Evolutionary conservation across 64 coral and sea anemone genomes (phyloP).

Genomic region (Exaiptasia diaphana): DNA sequence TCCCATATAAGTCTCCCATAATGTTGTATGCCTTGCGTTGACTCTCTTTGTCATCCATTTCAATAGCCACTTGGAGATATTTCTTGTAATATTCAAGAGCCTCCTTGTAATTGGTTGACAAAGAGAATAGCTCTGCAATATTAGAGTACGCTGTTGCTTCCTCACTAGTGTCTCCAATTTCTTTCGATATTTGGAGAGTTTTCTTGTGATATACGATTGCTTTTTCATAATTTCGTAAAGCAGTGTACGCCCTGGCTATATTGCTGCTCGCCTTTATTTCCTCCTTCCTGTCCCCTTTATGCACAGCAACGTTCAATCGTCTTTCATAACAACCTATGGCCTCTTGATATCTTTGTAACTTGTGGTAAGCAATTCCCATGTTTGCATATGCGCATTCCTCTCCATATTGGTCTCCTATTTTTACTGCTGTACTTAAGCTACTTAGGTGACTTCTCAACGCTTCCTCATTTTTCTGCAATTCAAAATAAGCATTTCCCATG

Average conservation of each 20-base stretch:
- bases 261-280: neutral
- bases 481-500: neutral
- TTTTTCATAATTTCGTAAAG: neutral
- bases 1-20: too few relatives aligned
- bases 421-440: neutral
- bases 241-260: neutral
- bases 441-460: neutral
- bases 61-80: neutral
- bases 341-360: neutral
- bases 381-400: neutral
- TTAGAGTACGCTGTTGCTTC: neutral
- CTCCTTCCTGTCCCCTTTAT: neutral
- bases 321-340: neutral
- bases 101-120: neutral
- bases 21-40: neutral
- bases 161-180: neutral
- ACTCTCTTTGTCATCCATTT: neutral
- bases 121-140: neutral
- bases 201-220: neutral
- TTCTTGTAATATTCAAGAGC: neutral
- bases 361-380: neutral
- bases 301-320: neutral
- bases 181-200: neutral
- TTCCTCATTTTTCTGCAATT: neutral
- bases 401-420: neutral